Evolutionary conservation across 2,888 invertebrate genomes (phyloP).

Genomic region (Penaeus monodon): DNA sequence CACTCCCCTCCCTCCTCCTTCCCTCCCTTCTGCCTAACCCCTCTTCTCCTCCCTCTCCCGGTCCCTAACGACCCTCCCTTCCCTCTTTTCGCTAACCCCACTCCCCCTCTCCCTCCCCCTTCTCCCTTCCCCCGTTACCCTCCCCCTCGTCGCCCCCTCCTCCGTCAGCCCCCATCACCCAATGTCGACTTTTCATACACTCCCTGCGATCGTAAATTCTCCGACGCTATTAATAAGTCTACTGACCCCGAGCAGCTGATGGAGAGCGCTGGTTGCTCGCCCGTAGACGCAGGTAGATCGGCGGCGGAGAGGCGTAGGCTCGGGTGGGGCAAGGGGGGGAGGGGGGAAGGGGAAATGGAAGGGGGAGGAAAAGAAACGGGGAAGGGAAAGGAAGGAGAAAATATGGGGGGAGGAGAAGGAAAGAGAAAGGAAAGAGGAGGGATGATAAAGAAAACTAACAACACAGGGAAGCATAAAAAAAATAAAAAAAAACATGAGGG

Average conservation of each 20-base stretch:
- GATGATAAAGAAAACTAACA: neutral
- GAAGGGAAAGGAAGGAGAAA: neutral
- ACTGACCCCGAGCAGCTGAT: slow-evolving; percentile 12
- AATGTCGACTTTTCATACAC: too few species aligned
- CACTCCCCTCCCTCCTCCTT: too few species aligned
- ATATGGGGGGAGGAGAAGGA: neutral
- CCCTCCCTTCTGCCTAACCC: too few species aligned
- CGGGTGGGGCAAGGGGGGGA: neutral
- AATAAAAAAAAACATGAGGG: neutral
- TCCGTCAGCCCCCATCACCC: too few species aligned
- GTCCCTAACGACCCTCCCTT: too few species aligned
- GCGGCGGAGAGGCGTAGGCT: neutral
- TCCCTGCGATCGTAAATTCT: too few species aligned
- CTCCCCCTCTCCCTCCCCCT: too few species aligned
- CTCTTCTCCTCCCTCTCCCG: too few species aligned
- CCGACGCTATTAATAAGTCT: too few species aligned
- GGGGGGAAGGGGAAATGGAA: neutral
- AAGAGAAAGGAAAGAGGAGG: neutral
- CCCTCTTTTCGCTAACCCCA: too few species aligned
- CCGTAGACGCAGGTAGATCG: neutral
- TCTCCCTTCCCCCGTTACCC: too few species aligned
- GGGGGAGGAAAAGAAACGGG: neutral
- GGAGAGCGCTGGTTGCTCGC: neutral
- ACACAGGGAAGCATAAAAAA: neutral
- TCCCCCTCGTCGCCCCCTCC: too few species aligned